Evolutionary conservation across 2,113 vertebrate genomes (phyloP).

Genomic region (Bubo scandiacus): DNA sequence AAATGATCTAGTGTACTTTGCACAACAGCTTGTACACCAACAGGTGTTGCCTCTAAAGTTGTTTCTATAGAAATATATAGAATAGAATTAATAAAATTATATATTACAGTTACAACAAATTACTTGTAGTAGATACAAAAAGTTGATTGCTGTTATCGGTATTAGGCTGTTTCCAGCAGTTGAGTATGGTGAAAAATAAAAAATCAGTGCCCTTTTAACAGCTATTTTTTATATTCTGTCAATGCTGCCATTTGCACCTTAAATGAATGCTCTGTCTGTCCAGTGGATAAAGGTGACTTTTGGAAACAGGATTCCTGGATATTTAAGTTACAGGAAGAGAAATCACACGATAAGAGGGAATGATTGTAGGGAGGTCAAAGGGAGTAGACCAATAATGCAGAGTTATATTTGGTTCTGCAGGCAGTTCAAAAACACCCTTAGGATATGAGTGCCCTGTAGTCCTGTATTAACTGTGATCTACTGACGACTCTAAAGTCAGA

Average conservation of each 20-base stretch:
- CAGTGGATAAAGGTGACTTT: neutral
- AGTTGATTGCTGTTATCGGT: neutral
- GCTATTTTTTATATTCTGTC: neutral
- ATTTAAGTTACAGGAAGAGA: constrained; percentile 2
- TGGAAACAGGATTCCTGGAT: neutral
- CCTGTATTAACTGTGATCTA: neutral
- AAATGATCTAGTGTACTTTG: neutral
- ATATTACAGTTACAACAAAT: neutral
- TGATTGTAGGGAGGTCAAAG: neutral
- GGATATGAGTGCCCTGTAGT: neutral
- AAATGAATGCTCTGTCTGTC: neutral
- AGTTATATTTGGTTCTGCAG: neutral
- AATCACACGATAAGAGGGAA: neutral
- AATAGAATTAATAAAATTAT: neutral
- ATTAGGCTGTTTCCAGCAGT: neutral
- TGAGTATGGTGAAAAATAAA: neutral
- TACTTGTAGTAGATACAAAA: neutral
- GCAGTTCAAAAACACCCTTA: neutral
- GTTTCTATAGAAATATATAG: neutral
- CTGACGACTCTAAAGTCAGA: neutral
- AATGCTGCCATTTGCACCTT: neutral
- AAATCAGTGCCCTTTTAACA: neutral
- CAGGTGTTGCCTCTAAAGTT: neutral
- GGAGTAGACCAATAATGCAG: neutral
- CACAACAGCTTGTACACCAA: neutral